Conservation (phyloP, 2,888 invertebrate species). For the Torymus auratus region DNA sequence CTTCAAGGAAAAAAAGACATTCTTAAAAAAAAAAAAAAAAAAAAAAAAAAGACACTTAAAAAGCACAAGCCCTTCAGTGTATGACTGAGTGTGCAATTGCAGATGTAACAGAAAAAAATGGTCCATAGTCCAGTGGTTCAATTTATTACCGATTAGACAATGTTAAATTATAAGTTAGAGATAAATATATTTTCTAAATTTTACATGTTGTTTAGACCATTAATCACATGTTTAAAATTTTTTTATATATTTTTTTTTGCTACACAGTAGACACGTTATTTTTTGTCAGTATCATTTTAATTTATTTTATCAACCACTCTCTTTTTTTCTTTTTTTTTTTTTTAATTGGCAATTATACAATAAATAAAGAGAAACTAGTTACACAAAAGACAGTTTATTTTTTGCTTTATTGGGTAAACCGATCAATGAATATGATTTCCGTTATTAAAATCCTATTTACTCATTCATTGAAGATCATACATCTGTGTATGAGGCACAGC, state of each 20-base stretch:
- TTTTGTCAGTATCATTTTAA: conserved; percentile 4
- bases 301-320: conserved; percentile 11
- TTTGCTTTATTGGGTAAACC: conserved; percentile 26
- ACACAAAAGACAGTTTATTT: conserved; percentile 17
- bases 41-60: neutral
- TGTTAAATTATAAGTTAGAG: conserved; percentile 27
- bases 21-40: neutral
- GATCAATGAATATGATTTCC: conserved; percentile 14
- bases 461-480: no score
- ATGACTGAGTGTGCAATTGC: neutral
- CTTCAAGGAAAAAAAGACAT: conserved; percentile 11
- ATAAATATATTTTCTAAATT: conserved; percentile 3
- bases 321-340: conserved; percentile 16
- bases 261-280: neutral
- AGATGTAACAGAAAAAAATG: neutral
- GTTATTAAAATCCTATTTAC: no score
- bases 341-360: neutral
- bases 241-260: conserved; percentile 7
- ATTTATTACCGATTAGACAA: conserved; percentile 51
- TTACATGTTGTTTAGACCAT: conserved; percentile 9
- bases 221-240: neutral
- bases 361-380: neutral
- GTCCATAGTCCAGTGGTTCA: conserved; percentile 55
- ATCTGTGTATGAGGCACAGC: no score
- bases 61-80: neutral